Conservation (phyloP, 92 coral and sea anemone genomes). For the Porites divaricata region DNA sequence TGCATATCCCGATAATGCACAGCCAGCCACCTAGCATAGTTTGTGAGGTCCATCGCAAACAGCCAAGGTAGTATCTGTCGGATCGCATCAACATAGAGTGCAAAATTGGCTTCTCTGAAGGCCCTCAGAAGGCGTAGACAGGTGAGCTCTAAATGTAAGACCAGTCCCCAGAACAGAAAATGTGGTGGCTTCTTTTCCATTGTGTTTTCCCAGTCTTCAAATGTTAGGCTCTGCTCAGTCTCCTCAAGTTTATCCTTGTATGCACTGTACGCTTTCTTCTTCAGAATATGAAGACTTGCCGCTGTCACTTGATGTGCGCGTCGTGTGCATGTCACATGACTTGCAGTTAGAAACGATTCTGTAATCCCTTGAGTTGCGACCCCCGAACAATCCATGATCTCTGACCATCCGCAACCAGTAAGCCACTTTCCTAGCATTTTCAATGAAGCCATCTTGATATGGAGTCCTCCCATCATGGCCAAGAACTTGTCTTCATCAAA, state of each 20-base stretch:
- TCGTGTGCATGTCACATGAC: conserved; percentile 67
- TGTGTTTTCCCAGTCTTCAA: conserved; percentile 54
- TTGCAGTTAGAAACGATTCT: conserved; percentile 69
- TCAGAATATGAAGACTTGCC: conserved; percentile 60
- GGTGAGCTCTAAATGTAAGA: conserved; percentile 41
- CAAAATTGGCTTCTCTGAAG: conserved; percentile 67
- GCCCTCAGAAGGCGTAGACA: conserved; percentile 65
- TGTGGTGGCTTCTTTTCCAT: conserved; percentile 52
- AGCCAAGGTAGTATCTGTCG: conserved; percentile 66
- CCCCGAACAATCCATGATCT: conserved; percentile 47
- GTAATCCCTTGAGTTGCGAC: conserved; percentile 70
- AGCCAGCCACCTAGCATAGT: conserved; percentile 69
- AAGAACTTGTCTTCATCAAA: conserved; percentile 58
- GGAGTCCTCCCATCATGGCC: conserved; percentile 60
- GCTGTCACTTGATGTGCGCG: conserved; percentile 71
- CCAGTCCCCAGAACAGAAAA: conserved; percentile 55
- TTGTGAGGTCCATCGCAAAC: conserved; percentile 63
- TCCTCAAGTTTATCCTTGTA: conserved; percentile 43
- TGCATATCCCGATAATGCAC: conserved; percentile 62
- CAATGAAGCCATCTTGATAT: conserved; percentile 56
- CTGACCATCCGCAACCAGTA: conserved; percentile 64
- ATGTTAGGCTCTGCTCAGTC: conserved; percentile 50
- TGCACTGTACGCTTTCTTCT: conserved; percentile 53
- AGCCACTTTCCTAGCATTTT: conserved; percentile 62
- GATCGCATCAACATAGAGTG: conserved; percentile 55